Evolutionary conservation across 2,797 vertebrate genomes (phyloP), one percentile per base, ranked within the genome.

Genomic region (Allenopithecus nigroviridis): DNA sequence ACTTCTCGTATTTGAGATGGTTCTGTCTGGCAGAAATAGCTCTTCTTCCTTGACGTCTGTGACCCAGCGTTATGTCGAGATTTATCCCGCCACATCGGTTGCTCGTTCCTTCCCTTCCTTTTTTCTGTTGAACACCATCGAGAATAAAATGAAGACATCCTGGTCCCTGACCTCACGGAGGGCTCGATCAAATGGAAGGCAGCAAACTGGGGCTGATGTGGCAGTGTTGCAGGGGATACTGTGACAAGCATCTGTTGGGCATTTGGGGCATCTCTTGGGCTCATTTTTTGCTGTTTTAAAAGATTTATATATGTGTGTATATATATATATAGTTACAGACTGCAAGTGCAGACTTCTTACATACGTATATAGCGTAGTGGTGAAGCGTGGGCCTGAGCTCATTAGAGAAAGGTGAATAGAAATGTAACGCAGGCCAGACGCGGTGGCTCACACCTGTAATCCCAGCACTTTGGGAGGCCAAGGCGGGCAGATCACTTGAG

Each of bases 151-250:
- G 16, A 13, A 33, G 46, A 43, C 28, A 28, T n/a, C 36, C 76
- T 39, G 19, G 36, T 22, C 28, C 39, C 87, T 24, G 26, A 26
- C 64, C 12, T 84, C 36, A 2, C 2, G 26, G 61, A 28, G n/a
- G 6, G 11, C 80, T 26, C 4, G 0, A 16, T 9, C 30, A 21
- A 1, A 9, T 2, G 72, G 70, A 61, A 59, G 28, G 30, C 57
- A 36, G 68, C 55, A n/a, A 21, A 26, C 50, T n/a, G 3, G 2
- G 61, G 53, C 16, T 11, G 8, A 5, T 2, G 0, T 28, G 1
- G 11, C 5, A 4, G 72, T 13, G 33, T 36, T 16, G 8, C 16
- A 1, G 28, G 11, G 12, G 8, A 30, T 28, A 1, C 70, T 1
- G 4, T 28, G n/a, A 21, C 48, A 28, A 16, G 4, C 12, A 9